Conservation (phyloP, 1,140 invertebrate species). For the Batillaria attramentaria region DNA sequence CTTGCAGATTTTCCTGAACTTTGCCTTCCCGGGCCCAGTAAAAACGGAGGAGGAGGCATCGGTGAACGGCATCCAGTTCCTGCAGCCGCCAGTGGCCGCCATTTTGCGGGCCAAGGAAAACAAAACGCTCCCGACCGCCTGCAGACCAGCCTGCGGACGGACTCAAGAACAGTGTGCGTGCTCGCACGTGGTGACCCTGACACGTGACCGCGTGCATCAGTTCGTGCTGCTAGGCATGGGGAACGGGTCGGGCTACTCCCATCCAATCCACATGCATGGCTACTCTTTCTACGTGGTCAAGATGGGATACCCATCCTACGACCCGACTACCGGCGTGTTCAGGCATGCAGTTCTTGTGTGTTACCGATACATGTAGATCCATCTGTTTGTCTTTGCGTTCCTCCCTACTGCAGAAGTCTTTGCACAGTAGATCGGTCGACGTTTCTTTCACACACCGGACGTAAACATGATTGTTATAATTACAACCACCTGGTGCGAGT, state of each 20-base stretch:
- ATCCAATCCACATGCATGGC: conserved; percentile 86
- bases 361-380: no score
- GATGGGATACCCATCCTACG: conserved; percentile 37
- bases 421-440: no score
- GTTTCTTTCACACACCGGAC: no score
- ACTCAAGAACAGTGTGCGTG: background rate
- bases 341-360: no score
- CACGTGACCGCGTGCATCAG: conserved; percentile 39
- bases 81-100: conserved; percentile 51
- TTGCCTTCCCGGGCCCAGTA: conserved; percentile 58
- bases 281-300: conserved; percentile 82
- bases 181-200: background rate
- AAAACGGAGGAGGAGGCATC: background rate
- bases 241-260: conserved; percentile 75
- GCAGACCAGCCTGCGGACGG: background rate
- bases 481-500: no score
- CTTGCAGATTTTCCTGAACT: conserved; percentile 53
- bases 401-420: no score
- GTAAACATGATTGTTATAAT: no score
- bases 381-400: no score
- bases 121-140: background rate
- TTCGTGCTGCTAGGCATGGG: conserved; percentile 71
- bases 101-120: conserved; percentile 49
- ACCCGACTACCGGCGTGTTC: no score
- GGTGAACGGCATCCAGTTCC: conserved; percentile 55